Evolutionary conservation across 2,888 invertebrate genomes (phyloP).

Genomic region (Tiphia femorata): DNA sequence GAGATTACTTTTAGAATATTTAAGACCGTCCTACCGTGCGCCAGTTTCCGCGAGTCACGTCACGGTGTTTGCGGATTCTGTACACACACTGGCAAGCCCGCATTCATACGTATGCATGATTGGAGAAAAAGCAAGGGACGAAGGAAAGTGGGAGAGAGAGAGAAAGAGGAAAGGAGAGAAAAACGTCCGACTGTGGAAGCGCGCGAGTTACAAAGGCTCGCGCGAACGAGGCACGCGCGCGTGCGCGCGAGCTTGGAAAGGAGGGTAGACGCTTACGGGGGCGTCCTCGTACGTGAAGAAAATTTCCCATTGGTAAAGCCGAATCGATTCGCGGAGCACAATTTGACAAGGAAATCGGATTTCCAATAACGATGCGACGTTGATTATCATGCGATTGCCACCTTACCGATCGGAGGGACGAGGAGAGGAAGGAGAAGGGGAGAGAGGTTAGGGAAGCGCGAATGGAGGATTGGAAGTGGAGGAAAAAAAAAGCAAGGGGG

Average conservation of each 20-base stretch:
- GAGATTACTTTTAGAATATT: slow-evolving; percentile 5
- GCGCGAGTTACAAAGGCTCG: slow-evolving; percentile 13
- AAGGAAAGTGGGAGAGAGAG: too few species aligned
- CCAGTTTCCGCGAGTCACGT: too few species aligned
- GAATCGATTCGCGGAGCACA: slow-evolving; percentile 41
- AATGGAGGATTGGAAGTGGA: neutral
- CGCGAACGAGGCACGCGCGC: slow-evolving; percentile 8
- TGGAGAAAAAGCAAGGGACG: too few species aligned
- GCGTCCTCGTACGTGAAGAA: slow-evolving; percentile 39
- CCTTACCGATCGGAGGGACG: slow-evolving; percentile 28
- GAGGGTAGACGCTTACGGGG: too few species aligned
- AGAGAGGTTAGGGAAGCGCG: neutral
- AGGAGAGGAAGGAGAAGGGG: neutral
- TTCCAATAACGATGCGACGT: slow-evolving; percentile 47
- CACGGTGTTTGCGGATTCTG: neutral
- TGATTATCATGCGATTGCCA: slow-evolving; percentile 47
- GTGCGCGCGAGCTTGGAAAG: too few species aligned
- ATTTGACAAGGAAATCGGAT: slow-evolving; percentile 47
- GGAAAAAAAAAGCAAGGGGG: too few species aligned
- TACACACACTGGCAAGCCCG: neutral
- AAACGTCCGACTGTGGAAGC: neutral
- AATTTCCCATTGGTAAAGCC: slow-evolving; percentile 32
- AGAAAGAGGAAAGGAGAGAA: too few species aligned
- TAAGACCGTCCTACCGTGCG: neutral
- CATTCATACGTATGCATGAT: neutral